Conservation (phyloP, 2,113 vertebrate species). For the Menura novaehollandiae region DNA sequence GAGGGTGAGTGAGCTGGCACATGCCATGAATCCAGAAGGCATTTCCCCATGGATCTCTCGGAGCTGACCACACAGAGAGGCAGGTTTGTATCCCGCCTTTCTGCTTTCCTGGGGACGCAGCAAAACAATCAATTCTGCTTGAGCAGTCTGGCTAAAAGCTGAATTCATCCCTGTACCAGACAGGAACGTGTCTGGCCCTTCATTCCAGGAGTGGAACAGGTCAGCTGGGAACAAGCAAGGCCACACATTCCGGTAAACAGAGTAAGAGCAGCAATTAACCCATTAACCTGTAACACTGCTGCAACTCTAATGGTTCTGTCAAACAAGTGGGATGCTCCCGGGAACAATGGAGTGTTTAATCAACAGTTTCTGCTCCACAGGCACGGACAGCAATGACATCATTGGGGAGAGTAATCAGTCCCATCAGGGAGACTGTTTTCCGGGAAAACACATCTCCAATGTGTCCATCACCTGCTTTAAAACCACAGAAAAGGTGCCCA, state of each 20-base stretch:
- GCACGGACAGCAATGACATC: background rate
- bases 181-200: background rate
- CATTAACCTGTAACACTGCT: background rate
- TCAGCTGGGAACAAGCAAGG: background rate
- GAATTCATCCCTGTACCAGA: background rate
- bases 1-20: background rate
- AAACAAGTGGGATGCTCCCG: background rate
- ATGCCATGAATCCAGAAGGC: background rate
- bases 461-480: background rate
- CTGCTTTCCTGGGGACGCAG: background rate
- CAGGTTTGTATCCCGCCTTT: background rate
- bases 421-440: background rate
- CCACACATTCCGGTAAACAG: background rate
- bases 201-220: background rate
- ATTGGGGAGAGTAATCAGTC: background rate
- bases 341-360: background rate
- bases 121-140: background rate
- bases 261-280: constrained; percentile 13
- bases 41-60: fast-evolving
- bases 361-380: background rate
- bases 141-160: background rate
- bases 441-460: background rate
- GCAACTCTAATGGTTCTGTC: background rate
- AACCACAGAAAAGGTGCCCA: background rate
- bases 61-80: background rate